Evolutionary conservation across 1,140 invertebrate species (phyloP), one percentile per base, ranked within the genome.

Genomic region (Aphelenchoides avenae): DNA sequence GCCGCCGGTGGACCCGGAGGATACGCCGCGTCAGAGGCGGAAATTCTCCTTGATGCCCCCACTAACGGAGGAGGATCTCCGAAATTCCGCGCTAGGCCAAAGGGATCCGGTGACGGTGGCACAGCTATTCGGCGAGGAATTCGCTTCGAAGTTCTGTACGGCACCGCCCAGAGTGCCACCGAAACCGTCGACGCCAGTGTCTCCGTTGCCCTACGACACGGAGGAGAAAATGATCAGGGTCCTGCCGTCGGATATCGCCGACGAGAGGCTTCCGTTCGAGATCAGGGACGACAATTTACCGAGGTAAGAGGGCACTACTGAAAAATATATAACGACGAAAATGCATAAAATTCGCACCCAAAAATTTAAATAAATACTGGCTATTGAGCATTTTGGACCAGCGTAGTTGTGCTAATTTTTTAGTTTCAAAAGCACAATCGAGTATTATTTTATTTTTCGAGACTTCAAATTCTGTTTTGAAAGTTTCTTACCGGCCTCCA

Each of bases 31-130:
- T 13, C 29, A 64, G 11, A 41, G 47, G 2, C 53, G 65, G 4
- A 68, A 68, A 33, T 52, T 50, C n/a, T 71, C 68, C 15, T 27
- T 68, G 20, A 68, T 68, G 65, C 65, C 65, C 1, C 34, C 49
- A 5, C 36, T 68, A 9, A 68, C 65, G 18, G 65, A 68, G 39
- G 54, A 68, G 22, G 65, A 68, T 33, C 34, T 68, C 11, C 33
- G 53, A 33, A 44, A 29, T 29, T 40, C 43, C 18, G 60, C 33
- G 22, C 37, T 72, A 20, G 68, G 60, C 18, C 56, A 51, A 5
- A 51, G 47, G 34, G 65, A 68, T 37, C 65, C 68, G 9, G 42
- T 41, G 22, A 29, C 22, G 4, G 68, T 68, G 7, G 65, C 65
- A 3, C 34, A 69, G 15, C 43, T 68, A 5, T 68, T 68, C 13